Percentiles rank a stretch among this genome's conserved stretches.
These are phyloP conservation scores for Nothobranchius kuhntae DNA, from an alignment of 2,113 vertebrate species.

Conservation along the genomic window DNA sequence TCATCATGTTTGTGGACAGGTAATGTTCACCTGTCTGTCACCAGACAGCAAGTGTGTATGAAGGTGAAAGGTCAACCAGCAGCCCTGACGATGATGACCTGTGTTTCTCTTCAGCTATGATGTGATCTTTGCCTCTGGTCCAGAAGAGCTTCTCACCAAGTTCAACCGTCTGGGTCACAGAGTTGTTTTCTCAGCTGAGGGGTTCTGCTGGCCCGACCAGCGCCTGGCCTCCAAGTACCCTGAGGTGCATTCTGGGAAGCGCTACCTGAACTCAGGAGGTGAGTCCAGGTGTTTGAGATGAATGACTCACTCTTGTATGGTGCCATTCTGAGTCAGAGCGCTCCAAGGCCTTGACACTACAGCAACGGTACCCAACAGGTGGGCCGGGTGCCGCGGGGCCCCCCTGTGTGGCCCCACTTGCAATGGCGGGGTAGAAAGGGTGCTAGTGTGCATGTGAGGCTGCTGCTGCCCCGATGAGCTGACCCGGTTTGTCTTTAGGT, in stretches of 20 bases:
- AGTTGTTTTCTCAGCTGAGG: conserved; percentile 65
- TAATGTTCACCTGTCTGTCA: conserved; percentile 29
- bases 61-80: not conserved
- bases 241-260: conserved; percentile 68
- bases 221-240: conserved; percentile 67
- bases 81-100: not conserved
- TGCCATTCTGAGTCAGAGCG: too few species aligned
- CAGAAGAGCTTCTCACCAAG: conserved; percentile 58
- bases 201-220: conserved; percentile 73
- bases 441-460: too few species aligned
- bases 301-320: too few species aligned
- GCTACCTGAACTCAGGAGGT: conserved; percentile 75
- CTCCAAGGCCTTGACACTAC: too few species aligned
- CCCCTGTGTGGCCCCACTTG: too few species aligned
- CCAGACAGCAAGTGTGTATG: not conserved
- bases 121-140: conserved; percentile 63
- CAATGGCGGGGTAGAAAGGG: too few species aligned
- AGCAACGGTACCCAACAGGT: too few species aligned
- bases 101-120: conserved; percentile 52
- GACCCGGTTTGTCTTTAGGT: conserved; percentile 18
- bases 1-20: conserved; percentile 92
- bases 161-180: conserved; percentile 53
- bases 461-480: too few species aligned
- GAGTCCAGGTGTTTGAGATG: accelerated
- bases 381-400: too few species aligned